Conservation (phyloP, 2,113 vertebrate genomes). For the Limanda limanda region DNA sequence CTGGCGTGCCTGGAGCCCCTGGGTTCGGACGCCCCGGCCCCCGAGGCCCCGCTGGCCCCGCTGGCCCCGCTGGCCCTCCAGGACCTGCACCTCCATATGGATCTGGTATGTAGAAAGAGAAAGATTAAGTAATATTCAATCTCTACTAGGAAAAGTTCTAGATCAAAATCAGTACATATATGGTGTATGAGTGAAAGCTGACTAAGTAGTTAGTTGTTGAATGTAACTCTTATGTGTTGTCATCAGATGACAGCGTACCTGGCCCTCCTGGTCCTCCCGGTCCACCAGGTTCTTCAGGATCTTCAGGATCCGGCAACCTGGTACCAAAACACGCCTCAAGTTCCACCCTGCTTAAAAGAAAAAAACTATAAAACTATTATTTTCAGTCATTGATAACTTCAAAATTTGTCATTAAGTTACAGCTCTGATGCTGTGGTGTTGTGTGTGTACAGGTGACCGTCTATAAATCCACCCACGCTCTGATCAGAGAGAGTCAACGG, state of each 20-base stretch:
- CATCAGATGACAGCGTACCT: conserved; percentile 81
- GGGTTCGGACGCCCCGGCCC: conserved; percentile 88
- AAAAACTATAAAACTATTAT: not conserved
- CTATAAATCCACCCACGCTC: conserved; percentile 80
- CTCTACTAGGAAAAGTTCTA: not conserved
- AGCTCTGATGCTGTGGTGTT: conserved; percentile 10
- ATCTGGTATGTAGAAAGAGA: conserved; percentile 75
- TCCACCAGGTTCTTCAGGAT: conserved; percentile 85
- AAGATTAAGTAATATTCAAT: not conserved
- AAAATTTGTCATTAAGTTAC: not conserved
- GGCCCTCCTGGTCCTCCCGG: conserved; percentile 92
- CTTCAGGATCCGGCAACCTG: conserved; percentile 83
- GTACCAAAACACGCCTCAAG: conserved; percentile 75
- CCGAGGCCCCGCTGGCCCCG: conserved; percentile 86
- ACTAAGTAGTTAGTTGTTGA: too few relatives aligned
- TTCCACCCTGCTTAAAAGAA: not conserved
- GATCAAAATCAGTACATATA: not conserved
- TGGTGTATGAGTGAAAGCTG: not conserved
- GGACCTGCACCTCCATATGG: conserved; percentile 83
- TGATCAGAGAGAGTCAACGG: conserved; percentile 84
- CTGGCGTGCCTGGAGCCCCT: conserved; percentile 87
- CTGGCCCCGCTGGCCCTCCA: conserved; percentile 85
- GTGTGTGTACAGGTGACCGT: conserved; percentile 81
- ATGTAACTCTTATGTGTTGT: conserved; percentile 25
- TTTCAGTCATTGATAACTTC: not conserved